phyloP scores from a whole-genome alignment of 92 coral and sea anemone genomes.

The Anthopleura xanthogrammica region DNA sequence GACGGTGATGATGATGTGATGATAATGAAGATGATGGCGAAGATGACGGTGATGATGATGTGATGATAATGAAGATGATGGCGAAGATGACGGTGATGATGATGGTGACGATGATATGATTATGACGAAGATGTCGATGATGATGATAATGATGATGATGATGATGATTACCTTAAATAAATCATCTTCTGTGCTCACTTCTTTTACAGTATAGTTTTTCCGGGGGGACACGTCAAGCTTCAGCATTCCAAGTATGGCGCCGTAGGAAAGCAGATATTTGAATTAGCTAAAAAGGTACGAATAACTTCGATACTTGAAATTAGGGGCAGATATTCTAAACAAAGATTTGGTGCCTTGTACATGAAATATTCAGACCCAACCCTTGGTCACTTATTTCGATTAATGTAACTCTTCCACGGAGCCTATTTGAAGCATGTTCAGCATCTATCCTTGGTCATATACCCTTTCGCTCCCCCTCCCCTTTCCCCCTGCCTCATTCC shows the following conservation, averaged over 20 bases:
- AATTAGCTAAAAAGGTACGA: conserved; percentile 39
- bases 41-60: not conserved
- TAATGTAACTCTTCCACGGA: too few species aligned
- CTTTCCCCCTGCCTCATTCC: not conserved
- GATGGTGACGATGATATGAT: not conserved
- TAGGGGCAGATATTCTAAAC: too few species aligned
- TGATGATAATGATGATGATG: too few species aligned
- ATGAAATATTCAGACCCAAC: too few species aligned
- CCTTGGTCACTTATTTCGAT: too few species aligned
- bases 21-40: not conserved
- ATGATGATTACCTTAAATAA: not conserved
- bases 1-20: not conserved
- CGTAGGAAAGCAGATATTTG: conserved; percentile 34
- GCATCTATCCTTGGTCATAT: too few species aligned
- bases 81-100: too few species aligned
- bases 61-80: not conserved
- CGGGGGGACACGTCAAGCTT: conserved; percentile 45
- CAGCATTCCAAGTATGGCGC: conserved; percentile 30
- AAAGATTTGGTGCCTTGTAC: too few species aligned
- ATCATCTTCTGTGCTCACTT: not conserved
- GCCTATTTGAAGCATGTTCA: too few species aligned
- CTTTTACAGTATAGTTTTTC: conserved; percentile 14
- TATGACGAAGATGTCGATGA: not conserved
- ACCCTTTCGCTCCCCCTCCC: not conserved
- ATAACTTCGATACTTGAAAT: not conserved